A percentile compares a stretch with the other conserved stretches of the same genome.
These are phyloP conservation scores for Drosophila merina DNA, from an alignment of 2,888 invertebrate genomes.

Conservation along the genomic window DNA sequence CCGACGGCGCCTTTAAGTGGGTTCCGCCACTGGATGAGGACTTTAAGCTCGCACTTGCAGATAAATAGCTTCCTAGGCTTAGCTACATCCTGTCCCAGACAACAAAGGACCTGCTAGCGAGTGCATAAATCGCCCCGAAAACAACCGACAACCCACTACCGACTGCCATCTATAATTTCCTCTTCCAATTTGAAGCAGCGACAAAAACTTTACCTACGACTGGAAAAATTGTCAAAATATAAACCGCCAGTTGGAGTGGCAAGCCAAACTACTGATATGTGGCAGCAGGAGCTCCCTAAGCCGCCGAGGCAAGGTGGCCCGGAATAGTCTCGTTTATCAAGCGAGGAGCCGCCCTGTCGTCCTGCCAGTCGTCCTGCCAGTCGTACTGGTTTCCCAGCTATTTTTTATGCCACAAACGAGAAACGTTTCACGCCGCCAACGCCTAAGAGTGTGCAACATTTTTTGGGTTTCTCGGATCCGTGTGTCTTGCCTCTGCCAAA, in stretches of 20 bases:
- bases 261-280: conserved; percentile 1
- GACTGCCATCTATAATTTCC: conserved; percentile 81
- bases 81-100: conserved; percentile 48
- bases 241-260: conserved; percentile 54
- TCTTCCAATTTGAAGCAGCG: conserved; percentile 69
- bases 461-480: conserved; percentile 38
- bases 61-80: conserved; percentile 59
- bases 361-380: background rate
- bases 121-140: conserved; percentile 75
- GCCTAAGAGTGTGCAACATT: conserved; percentile 71
- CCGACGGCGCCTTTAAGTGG: conserved; percentile 1
- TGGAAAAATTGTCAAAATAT: conserved; percentile 70
- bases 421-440: conserved; percentile 74
- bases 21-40: conserved; percentile 9
- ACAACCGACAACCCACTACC: conserved; percentile 60
- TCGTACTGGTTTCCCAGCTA: conserved; percentile 3
- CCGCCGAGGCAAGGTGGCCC: conserved; percentile 27
- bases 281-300: conserved; percentile 14
- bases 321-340: conserved; percentile 68
- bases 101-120: conserved; percentile 60
- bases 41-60: conserved; percentile 36
- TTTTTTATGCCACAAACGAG: conserved; percentile 29
- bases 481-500: conserved; percentile 64
- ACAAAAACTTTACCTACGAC: conserved; percentile 42
- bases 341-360: conserved; percentile 30